These are phyloP conservation scores for Zosterops hypoxanthus DNA, from an alignment of 2,113 vertebrate species.

Conservation along the genomic window DNA sequence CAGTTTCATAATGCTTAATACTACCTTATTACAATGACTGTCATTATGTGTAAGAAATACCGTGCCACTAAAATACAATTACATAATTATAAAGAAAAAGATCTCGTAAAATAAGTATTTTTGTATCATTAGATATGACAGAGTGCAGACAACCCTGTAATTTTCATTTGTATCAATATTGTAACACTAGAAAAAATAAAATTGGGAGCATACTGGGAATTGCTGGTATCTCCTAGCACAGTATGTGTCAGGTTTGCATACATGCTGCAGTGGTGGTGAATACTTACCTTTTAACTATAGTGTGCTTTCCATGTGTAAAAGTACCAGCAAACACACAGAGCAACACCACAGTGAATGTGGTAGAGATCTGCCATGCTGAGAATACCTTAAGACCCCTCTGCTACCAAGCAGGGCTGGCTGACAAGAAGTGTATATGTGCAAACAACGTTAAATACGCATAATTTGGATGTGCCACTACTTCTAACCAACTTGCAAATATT, in stretches of 20 bases:
- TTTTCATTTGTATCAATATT: background rate
- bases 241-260: background rate
- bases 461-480: background rate
- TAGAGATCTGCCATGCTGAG: background rate
- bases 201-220: background rate
- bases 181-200: background rate
- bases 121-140: background rate
- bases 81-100: background rate
- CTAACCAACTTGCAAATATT: background rate
- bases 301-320: background rate
- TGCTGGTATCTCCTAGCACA: background rate
- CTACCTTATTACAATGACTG: background rate
- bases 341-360: background rate
- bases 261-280: background rate
- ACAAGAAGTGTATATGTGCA: rapidly evolving
- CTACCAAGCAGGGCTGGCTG: background rate
- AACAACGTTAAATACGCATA: background rate
- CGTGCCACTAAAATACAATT: background rate
- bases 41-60: background rate
- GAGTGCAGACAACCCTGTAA: background rate
- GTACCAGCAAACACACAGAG: background rate
- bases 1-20: background rate
- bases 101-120: background rate
- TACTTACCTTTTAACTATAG: background rate
- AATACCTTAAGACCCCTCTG: background rate